phyloP scores from a whole-genome alignment of 2,797 vertebrate genomes.

The Euphonia xanthogaster region DNA sequence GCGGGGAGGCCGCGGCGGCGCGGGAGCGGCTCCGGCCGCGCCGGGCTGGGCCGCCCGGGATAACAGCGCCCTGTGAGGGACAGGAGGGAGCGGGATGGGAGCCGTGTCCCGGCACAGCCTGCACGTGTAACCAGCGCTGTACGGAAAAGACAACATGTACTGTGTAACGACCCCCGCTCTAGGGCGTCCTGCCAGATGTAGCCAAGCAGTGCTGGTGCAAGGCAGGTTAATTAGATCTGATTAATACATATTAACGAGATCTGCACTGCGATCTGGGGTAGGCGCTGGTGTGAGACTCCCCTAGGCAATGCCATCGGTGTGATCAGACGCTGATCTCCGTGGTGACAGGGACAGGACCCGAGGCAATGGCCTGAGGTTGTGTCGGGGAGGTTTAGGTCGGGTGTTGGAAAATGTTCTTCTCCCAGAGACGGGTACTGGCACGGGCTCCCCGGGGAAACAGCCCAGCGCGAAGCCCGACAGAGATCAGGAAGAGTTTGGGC shows the following conservation, averaged over 20 bases:
- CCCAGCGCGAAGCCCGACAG: background rate
- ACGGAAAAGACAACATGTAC: accelerated
- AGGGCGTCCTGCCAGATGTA: background rate
- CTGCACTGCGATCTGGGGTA: accelerated
- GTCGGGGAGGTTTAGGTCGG: background rate
- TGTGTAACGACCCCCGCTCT: background rate
- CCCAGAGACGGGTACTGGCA: too few species aligned
- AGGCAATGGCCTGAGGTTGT: background rate
- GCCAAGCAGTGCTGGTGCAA: background rate
- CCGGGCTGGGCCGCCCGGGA: accelerated
- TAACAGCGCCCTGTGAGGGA: background rate
- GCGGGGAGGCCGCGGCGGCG: background rate
- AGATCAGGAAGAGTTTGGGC: background rate
- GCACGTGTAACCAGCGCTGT: background rate
- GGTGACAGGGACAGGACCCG: background rate
- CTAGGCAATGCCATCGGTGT: accelerated
- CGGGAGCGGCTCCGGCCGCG: background rate
- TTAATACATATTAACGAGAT: accelerated
- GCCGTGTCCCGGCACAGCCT: accelerated
- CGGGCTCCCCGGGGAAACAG: background rate
- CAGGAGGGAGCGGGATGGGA: background rate
- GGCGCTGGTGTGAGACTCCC: background rate
- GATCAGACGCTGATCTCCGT: background rate
- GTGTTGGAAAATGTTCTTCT: background rate
- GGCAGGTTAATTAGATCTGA: background rate